These are phyloP conservation scores for Hirtodrosophila alboralis DNA, from an alignment of 2,888 invertebrate species.

Conservation along the genomic window DNA sequence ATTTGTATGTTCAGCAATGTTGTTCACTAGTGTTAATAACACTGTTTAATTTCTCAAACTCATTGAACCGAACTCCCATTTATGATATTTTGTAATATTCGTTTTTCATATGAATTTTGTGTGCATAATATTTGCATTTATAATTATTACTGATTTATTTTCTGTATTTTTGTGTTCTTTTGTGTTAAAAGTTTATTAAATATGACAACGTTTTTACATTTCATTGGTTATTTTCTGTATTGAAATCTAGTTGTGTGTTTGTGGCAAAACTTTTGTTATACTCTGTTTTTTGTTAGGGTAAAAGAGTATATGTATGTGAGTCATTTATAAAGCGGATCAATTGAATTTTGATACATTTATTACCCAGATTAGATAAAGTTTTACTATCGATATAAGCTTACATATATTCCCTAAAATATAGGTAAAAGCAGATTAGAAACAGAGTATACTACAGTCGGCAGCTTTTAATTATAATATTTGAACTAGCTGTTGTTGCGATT, in stretches of 20 bases:
- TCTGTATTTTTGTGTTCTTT: constrained; percentile 14
- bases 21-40: too few relatives aligned
- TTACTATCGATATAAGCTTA: too few relatives aligned
- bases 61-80: constrained; percentile 1
- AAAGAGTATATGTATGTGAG: too few relatives aligned
- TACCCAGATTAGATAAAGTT: too few relatives aligned
- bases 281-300: too few relatives aligned
- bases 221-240: constrained; percentile 39
- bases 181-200: constrained; percentile 17
- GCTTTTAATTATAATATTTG: too few relatives aligned
- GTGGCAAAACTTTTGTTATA: constrained; percentile 1
- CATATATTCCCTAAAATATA: too few relatives aligned
- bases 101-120: constrained; percentile 37
- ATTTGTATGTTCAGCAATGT: too few relatives aligned
- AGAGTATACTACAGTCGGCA: too few relatives aligned
- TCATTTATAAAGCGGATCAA: too few relatives aligned
- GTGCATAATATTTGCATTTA: constrained; percentile 49
- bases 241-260: constrained; percentile 16
- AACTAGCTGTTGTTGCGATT: constrained; percentile 9
- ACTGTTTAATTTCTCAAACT: background rate
- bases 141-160: constrained; percentile 36
- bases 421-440: too few relatives aligned
- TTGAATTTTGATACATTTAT: too few relatives aligned
- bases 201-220: constrained; percentile 41
- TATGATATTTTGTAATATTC: constrained; percentile 15